These are phyloP conservation scores for Caerostris darwini DNA, from an alignment of 1,140 invertebrate species.

Conservation along the genomic window DNA sequence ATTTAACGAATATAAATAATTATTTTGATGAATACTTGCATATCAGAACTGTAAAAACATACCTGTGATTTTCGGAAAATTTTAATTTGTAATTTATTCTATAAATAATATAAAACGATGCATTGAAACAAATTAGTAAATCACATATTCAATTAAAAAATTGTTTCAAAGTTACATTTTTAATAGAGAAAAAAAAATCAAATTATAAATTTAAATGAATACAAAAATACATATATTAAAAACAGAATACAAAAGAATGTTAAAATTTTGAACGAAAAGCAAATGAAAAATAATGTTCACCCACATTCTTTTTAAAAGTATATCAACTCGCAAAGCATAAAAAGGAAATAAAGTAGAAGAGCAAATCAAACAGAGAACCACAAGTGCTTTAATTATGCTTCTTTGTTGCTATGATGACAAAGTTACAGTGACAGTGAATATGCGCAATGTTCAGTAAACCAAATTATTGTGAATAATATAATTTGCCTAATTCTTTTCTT, in stretches of 20 bases:
- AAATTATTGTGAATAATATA: too few relatives aligned
- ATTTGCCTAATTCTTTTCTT: too few relatives aligned
- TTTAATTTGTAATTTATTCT: background rate
- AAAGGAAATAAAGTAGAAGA: background rate
- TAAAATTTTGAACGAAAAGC: too few relatives aligned
- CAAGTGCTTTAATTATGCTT: background rate
- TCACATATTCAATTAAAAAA: background rate
- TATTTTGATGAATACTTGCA: background rate
- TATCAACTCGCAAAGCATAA: background rate
- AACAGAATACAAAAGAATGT: background rate
- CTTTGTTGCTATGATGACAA: conserved; percentile 81
- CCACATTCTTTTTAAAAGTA: background rate
- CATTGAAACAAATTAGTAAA: background rate
- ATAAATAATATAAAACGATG: background rate
- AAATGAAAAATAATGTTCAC: too few relatives aligned
- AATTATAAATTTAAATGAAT: background rate
- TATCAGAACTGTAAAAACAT: background rate
- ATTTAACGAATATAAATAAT: too few relatives aligned
- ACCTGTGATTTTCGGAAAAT: background rate
- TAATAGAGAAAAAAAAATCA: background rate
- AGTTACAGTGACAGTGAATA: conserved; percentile 83
- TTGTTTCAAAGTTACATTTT: background rate
- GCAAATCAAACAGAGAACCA: background rate
- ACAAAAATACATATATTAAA: background rate
- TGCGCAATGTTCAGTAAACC: background rate